A percentile compares a stretch with the other conserved stretches of the same genome.
Evolutionary conservation across 2,113 vertebrate species (phyloP).

Genomic region (Chitala chitala): DNA sequence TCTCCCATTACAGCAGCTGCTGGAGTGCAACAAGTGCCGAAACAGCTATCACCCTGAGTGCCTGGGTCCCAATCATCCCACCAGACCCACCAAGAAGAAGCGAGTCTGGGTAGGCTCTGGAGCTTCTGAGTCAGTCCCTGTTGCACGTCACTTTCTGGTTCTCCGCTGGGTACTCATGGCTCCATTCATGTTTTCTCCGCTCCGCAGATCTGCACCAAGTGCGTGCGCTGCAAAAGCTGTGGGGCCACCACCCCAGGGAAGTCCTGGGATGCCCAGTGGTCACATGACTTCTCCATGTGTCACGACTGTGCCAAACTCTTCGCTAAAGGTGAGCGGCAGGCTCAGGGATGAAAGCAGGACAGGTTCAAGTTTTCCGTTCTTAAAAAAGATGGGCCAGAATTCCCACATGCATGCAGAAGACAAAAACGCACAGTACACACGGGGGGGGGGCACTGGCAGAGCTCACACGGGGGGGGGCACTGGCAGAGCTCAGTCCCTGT

Average conservation of each 20-base stretch:
- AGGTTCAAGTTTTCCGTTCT: too few relatives aligned
- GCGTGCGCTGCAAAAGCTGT: slow-evolving; percentile 94
- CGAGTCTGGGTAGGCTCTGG: slow-evolving; percentile 83
- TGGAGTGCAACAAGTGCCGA: slow-evolving; percentile 98
- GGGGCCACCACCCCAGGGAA: slow-evolving; percentile 95
- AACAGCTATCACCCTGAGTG: slow-evolving; percentile 99
- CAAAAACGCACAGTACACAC: too few relatives aligned
- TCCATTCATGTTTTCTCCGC: neutral
- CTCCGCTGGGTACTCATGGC: neutral
- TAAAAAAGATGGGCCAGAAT: too few relatives aligned
- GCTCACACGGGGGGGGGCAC: too few relatives aligned
- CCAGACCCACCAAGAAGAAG: slow-evolving; percentile 95
- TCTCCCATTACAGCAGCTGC: slow-evolving; percentile 69
- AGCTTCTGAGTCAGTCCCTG: too few relatives aligned
- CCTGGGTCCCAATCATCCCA: slow-evolving; percentile 97
- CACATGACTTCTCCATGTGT: slow-evolving; percentile 96
- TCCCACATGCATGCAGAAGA: too few relatives aligned
- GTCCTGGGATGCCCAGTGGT: slow-evolving; percentile 97
- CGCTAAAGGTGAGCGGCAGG: slow-evolving; percentile 76
- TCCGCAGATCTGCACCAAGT: slow-evolving; percentile 88
- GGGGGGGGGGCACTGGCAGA: too few relatives aligned
- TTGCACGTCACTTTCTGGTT: too few relatives aligned
- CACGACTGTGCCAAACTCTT: slow-evolving; percentile 98
- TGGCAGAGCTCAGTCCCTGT: too few relatives aligned
- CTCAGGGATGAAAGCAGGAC: too few relatives aligned